These are phyloP conservation scores for Euglossa dilemma DNA, from an alignment of 1,140 invertebrate genomes.

Conservation along the genomic window DNA sequence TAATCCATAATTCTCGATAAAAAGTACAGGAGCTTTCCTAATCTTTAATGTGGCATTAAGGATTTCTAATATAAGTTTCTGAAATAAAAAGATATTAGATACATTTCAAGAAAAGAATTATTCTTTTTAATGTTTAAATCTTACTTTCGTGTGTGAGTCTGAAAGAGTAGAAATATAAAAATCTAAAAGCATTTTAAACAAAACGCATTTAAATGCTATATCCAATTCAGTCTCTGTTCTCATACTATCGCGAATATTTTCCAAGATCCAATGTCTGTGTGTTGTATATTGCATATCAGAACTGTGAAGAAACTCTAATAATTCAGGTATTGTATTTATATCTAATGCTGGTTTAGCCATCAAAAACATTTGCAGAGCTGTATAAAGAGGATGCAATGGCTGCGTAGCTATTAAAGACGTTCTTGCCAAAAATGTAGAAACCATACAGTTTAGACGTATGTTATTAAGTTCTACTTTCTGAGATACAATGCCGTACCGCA, in stretches of 20 bases:
- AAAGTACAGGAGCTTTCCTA: slow-evolving; percentile 84
- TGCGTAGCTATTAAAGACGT: slow-evolving; percentile 85
- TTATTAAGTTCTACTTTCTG: slow-evolving; percentile 75
- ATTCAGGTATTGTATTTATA: slow-evolving; percentile 89
- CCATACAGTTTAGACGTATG: slow-evolving; percentile 85
- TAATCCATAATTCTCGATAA: slow-evolving; percentile 85
- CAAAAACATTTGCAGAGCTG: slow-evolving; percentile 87
- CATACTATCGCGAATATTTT: slow-evolving; percentile 86
- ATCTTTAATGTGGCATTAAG: slow-evolving; percentile 84
- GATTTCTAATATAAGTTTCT: slow-evolving; percentile 84
- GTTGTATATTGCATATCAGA: slow-evolving; percentile 84
- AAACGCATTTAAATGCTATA: slow-evolving; percentile 83
- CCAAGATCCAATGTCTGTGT: slow-evolving; percentile 87
- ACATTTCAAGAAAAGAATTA: neutral
- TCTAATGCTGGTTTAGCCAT: slow-evolving; percentile 87
- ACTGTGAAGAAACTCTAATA: slow-evolving; percentile 88
- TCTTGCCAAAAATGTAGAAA: slow-evolving; percentile 87
- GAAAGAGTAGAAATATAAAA: slow-evolving; percentile 81
- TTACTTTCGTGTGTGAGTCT: slow-evolving; percentile 82
- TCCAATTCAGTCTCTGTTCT: slow-evolving; percentile 84
- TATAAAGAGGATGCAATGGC: slow-evolving; percentile 87
- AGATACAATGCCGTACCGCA: slow-evolving; percentile 81
- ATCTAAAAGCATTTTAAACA: slow-evolving; percentile 84
- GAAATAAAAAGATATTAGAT: slow-evolving; percentile 60
- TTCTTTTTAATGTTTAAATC: neutral